Evolutionary conservation across 2,113 vertebrate genomes (phyloP).

Genomic region (Arvicanthis niloticus): DNA sequence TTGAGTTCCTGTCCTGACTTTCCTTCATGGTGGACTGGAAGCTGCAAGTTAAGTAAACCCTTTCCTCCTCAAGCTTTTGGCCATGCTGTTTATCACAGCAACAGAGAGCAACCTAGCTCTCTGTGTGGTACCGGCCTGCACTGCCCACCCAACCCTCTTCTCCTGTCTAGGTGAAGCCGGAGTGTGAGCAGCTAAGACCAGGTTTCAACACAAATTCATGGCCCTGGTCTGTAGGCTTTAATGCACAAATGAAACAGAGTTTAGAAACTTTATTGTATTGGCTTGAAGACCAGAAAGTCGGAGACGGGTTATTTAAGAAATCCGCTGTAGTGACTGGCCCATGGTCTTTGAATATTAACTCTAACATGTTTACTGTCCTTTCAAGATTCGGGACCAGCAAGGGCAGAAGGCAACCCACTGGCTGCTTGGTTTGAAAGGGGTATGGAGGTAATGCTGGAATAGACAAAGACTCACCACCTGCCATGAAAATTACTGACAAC

Average conservation of each 20-base stretch:
- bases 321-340: constrained; percentile 95
- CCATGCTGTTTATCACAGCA: not conserved
- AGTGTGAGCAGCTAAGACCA: constrained; percentile 76
- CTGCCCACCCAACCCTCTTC: not conserved
- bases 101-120: not conserved
- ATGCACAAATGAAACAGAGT: constrained; percentile 96
- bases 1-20: not conserved
- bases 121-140: not conserved
- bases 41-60: not conserved
- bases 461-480: not conserved
- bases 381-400: constrained; percentile 89
- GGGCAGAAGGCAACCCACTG: constrained; percentile 94
- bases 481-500: not conserved
- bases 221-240: constrained; percentile 92
- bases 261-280: constrained; percentile 98
- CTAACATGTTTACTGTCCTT: constrained; percentile 95
- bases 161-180: not conserved
- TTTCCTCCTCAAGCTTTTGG: not conserved
- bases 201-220: constrained; percentile 94
- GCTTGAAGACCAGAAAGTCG: constrained; percentile 99
- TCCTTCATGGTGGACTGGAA: not conserved
- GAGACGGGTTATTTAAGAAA: constrained; percentile 96
- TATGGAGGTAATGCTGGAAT: constrained; percentile 93
- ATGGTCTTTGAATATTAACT: constrained; percentile 95
- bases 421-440: constrained; percentile 96